Percentiles rank a stretch among this genome's conserved stretches.
These are phyloP conservation scores for Syrista parreyssii DNA, from an alignment of 2,888 invertebrate genomes.

Conservation along the genomic window DNA sequence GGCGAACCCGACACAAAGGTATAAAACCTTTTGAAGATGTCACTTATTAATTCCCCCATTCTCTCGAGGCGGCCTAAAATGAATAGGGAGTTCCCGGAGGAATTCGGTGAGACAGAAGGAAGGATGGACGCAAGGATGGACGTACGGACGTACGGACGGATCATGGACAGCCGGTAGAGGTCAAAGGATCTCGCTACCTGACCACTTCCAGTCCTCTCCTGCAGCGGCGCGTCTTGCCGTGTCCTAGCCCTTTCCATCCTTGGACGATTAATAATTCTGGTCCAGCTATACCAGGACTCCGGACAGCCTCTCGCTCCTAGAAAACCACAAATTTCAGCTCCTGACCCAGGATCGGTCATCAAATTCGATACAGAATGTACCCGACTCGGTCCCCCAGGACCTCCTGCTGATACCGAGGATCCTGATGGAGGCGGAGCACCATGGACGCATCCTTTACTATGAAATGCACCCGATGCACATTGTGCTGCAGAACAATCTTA, in stretches of 20 bases:
- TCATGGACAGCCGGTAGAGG: constrained; percentile 54
- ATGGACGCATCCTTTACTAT: neutral
- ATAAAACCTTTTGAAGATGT: constrained; percentile 56
- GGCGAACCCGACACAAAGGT: constrained; percentile 3
- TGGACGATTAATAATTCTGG: constrained; percentile 55
- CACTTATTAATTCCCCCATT: constrained; percentile 65
- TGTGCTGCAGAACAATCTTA: neutral
- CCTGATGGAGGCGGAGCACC: constrained; percentile 22
- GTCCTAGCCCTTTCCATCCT: constrained; percentile 39
- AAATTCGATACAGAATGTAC: constrained; percentile 43
- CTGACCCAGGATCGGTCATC: constrained; percentile 33
- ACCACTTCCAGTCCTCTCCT: constrained; percentile 9
- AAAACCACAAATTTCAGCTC: constrained; percentile 32
- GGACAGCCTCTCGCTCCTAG: constrained; percentile 10
- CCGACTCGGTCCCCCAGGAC: constrained; percentile 28
- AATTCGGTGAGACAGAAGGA: constrained; percentile 36
- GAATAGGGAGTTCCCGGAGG: constrained; percentile 47
- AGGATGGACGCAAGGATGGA: constrained; percentile 43
- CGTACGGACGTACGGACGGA: constrained; percentile 26
- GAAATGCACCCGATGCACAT: neutral
- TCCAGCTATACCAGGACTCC: constrained; percentile 15
- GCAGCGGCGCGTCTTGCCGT: constrained; percentile 5
- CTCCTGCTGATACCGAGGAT: constrained; percentile 39
- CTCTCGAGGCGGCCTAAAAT: constrained; percentile 49
- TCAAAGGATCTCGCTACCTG: constrained; percentile 48